These are phyloP conservation scores for Dryomyza anilis DNA, from an alignment of 2,888 invertebrate species.

Conservation along the genomic window DNA sequence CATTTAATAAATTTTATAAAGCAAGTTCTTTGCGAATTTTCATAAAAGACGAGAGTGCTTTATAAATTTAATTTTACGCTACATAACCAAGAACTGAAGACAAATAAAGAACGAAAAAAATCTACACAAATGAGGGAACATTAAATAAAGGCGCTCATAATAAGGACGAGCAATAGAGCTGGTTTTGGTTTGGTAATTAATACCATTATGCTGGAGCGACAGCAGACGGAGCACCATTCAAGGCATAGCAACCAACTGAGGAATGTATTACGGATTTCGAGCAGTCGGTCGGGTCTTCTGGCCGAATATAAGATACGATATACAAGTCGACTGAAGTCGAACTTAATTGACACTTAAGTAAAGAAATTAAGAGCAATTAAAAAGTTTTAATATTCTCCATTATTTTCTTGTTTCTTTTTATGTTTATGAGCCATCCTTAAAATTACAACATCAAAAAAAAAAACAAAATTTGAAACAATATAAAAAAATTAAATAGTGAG, in stretches of 20 bases:
- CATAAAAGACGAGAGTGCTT: conserved; percentile 5
- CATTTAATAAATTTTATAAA: background rate
- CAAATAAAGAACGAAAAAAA: background rate
- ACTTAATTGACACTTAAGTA: conserved; percentile 12
- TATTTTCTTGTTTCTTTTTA: background rate
- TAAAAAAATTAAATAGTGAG: background rate
- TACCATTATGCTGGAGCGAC: background rate
- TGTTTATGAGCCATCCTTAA: no score
- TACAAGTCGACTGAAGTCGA: background rate
- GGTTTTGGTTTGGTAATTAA: background rate
- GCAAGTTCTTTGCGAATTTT: no score
- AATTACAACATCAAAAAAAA: no score
- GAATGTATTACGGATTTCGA: no score
- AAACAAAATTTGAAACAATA: no score
- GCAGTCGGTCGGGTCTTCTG: no score
- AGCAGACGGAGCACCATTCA: no score
- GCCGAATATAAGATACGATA: no score
- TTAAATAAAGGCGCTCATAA: background rate
- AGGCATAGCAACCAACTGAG: no score
- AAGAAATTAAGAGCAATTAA: conserved; percentile 5
- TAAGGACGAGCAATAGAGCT: background rate
- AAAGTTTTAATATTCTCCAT: conserved; percentile 1
- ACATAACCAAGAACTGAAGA: conserved; percentile 3
- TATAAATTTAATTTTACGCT: conserved; percentile 17
- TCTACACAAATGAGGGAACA: background rate